A percentile compares a stretch with the other conserved stretches of the same genome.
phyloP scores from a whole-genome alignment of 2,113 vertebrate genomes.

The Chelonoidis abingdonii region DNA sequence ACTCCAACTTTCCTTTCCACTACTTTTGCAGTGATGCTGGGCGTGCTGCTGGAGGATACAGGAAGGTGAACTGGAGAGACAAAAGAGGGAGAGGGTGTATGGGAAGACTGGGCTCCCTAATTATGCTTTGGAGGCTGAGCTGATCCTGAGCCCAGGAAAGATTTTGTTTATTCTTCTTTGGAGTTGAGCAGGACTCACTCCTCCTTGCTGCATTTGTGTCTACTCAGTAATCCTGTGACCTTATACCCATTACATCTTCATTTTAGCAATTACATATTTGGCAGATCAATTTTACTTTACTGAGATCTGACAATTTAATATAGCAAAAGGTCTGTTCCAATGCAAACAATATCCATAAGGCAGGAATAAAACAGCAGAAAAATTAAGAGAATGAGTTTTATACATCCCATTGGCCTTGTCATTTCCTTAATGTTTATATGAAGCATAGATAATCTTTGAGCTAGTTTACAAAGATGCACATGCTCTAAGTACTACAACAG shows the following conservation, averaged over 20 bases:
- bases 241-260: neutral
- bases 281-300: neutral
- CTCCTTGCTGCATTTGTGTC: neutral
- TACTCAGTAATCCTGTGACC: neutral
- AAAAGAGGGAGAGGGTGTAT: too few species aligned
- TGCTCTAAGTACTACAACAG: neutral
- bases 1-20: neutral
- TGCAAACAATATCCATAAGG: neutral
- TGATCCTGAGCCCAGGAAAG: neutral
- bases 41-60: neutral
- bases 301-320: conserved; percentile 29
- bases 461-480: neutral
- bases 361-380: neutral
- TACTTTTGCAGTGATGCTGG: neutral
- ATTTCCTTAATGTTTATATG: neutral
- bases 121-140: neutral
- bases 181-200: neutral
- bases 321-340: neutral
- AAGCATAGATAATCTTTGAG: neutral
- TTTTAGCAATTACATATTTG: neutral
- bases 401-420: neutral
- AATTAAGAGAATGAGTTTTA: conserved; percentile 21
- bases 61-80: neutral
- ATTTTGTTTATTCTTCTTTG: neutral
- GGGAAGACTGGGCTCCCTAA: neutral